A percentile compares a stretch with the other conserved stretches of the same genome.
These are phyloP conservation scores for Typhlomys cinereus DNA, from an alignment of 2,113 vertebrate genomes.

Conservation along the genomic window DNA sequence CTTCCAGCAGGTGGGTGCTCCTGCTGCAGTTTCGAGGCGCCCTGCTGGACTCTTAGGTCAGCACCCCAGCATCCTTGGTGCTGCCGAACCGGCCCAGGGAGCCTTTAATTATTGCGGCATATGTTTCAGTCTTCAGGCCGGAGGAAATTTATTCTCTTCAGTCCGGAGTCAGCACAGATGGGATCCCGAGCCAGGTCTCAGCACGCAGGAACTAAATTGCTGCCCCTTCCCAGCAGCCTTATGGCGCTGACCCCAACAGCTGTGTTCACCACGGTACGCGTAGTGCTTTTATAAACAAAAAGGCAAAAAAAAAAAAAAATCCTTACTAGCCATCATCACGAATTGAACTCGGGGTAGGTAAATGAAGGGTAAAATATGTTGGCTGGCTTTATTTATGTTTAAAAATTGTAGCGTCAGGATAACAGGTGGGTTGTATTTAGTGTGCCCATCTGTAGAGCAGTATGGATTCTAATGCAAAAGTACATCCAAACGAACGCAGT, in stretches of 20 bases:
- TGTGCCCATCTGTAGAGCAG: background rate
- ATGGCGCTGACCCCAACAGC: slow-evolving; percentile 48
- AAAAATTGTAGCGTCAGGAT: background rate
- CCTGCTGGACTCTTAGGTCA: background rate
- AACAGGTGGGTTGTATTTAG: background rate
- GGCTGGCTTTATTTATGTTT: background rate
- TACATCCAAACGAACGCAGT: no score
- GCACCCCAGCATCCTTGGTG: background rate
- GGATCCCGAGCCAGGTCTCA: slow-evolving; percentile 42
- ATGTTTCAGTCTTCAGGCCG: slow-evolving; percentile 46
- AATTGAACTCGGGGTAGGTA: slow-evolving; percentile 9
- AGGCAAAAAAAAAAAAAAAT: background rate
- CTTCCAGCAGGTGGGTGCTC: background rate
- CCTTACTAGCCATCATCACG: background rate
- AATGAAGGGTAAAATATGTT: background rate
- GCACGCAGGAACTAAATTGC: slow-evolving; percentile 18
- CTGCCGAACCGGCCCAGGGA: slow-evolving; percentile 34
- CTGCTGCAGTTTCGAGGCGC: fast-evolving
- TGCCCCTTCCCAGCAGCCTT: slow-evolving; percentile 4
- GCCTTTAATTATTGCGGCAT: slow-evolving; percentile 53
- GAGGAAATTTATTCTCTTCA: slow-evolving; percentile 36
- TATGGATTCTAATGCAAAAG: background rate
- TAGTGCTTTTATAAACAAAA: slow-evolving; percentile 6
- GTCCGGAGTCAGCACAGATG: slow-evolving; percentile 72
- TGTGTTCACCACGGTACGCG: background rate